These are phyloP conservation scores for Aurelia aurita DNA, from an alignment of 30 jellyfish, hydroid and myxozoan species.

Conservation along the genomic window DNA sequence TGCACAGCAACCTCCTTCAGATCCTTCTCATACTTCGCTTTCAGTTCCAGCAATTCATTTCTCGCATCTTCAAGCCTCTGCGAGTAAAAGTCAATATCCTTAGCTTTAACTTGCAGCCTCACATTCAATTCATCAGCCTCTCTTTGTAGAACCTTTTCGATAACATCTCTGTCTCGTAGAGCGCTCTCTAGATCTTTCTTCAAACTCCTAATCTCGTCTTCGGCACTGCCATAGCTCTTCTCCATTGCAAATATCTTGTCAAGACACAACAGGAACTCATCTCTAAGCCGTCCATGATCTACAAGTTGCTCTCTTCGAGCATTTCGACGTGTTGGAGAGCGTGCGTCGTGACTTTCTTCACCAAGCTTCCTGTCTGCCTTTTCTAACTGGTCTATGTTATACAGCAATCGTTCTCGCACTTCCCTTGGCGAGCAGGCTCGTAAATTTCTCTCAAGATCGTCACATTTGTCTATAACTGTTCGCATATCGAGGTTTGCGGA, in stretches of 20 bases:
- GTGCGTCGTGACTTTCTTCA: not conserved
- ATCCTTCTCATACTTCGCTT: conserved; percentile 9
- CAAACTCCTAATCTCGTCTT: conserved; percentile 74
- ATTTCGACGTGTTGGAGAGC: not conserved
- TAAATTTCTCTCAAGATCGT: conserved; percentile 72
- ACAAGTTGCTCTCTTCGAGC: not conserved
- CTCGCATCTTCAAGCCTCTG: conserved; percentile 17
- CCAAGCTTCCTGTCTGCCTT: conserved; percentile 22
- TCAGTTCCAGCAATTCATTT: conserved; percentile 33
- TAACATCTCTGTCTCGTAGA: conserved; percentile 47
- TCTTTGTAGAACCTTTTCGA: conserved; percentile 35
- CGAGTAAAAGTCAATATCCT: conserved; percentile 59
- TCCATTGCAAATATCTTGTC: conserved; percentile 87
- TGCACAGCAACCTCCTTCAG: conserved; percentile 3
- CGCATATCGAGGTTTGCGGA: not conserved
- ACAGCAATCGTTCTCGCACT: conserved; percentile 58
- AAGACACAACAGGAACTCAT: conserved; percentile 78
- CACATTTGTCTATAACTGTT: conserved; percentile 52
- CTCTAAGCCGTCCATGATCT: conserved; percentile 74
- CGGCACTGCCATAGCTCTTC: conserved; percentile 81
- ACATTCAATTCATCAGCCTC: conserved; percentile 65
- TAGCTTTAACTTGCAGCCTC: conserved; percentile 44
- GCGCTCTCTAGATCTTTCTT: conserved; percentile 55
- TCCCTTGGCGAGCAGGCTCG: conserved; percentile 78
- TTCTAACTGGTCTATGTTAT: conserved; percentile 39